These are phyloP conservation scores for Falcaria lacertinaria DNA, from an alignment of 2,888 invertebrate species.

Conservation along the genomic window DNA sequence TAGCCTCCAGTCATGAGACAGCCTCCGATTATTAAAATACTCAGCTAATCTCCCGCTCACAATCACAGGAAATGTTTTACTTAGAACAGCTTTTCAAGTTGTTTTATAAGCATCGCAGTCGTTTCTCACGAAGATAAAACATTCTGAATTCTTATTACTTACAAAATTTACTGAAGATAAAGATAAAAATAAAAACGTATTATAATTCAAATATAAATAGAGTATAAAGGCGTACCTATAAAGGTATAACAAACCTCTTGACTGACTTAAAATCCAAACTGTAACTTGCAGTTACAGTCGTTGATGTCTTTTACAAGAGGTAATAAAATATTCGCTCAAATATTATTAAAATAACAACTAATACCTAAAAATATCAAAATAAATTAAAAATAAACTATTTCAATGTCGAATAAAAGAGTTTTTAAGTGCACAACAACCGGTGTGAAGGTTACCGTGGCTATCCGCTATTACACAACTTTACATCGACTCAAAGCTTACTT, in stretches of 20 bases:
- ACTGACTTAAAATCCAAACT: constrained; percentile 4
- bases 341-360: not conserved
- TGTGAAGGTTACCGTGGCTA: constrained; percentile 18
- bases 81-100: not conserved
- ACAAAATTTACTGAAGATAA: too few species aligned
- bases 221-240: too few species aligned
- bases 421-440: not conserved
- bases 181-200: too few species aligned
- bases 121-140: not conserved
- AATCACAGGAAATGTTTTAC: not conserved
- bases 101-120: not conserved
- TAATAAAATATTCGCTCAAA: not conserved
- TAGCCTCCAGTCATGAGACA: not conserved
- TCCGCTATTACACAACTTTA: constrained; percentile 19
- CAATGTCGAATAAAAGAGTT: not conserved
- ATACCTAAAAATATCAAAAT: not conserved
- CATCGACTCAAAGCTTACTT: constrained; percentile 18
- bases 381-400: not conserved
- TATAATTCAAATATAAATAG: too few species aligned
- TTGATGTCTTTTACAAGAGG: constrained; percentile 4
- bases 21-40: not conserved
- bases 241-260: not conserved
- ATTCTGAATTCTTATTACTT: too few species aligned
- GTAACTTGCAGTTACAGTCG: constrained; percentile 3
- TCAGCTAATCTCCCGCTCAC: not conserved